phyloP scores from a whole-genome alignment of 2,888 invertebrate genomes.

The Arrhopalites spinosus region DNA sequence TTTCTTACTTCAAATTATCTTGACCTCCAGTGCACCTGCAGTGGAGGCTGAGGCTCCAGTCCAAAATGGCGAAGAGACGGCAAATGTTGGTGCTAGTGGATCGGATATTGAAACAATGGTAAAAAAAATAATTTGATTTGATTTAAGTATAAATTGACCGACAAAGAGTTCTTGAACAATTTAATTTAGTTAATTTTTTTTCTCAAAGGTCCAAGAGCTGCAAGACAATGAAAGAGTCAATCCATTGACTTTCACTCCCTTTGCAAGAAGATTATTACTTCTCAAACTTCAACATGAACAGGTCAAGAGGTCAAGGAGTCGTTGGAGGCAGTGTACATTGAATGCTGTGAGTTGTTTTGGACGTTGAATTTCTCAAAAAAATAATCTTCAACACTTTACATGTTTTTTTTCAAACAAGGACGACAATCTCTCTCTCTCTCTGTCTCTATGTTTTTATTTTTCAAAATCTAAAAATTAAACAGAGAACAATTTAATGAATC shows the following conservation, averaged over 20 bases:
- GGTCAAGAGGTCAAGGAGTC: background rate
- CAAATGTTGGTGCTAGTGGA: background rate
- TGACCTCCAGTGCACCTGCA: background rate
- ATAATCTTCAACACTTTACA: no score
- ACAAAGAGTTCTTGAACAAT: no score
- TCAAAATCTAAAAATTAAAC: no score
- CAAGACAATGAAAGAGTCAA: conserved; percentile 6
- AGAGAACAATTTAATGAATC: no score
- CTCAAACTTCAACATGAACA: conserved; percentile 19
- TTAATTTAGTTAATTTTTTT: background rate
- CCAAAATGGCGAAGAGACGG: background rate
- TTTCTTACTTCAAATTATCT: no score
- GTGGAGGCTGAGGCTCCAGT: background rate
- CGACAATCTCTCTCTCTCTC: no score
- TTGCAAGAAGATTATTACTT: conserved; percentile 12
- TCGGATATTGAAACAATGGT: no score
- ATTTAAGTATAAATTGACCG: no score
- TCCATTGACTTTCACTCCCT: background rate
- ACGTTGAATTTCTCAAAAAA: background rate
- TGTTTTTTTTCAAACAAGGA: no score
- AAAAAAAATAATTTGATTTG: no score
- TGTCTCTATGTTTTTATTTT: no score
- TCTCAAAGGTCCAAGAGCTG: conserved; percentile 9
- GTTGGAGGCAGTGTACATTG: conserved; percentile 31
- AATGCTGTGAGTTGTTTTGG: conserved; percentile 30